Base-by-base conservation (phyloP, 2,113 vertebrate species). In the Tichodroma muraria region DNA sequence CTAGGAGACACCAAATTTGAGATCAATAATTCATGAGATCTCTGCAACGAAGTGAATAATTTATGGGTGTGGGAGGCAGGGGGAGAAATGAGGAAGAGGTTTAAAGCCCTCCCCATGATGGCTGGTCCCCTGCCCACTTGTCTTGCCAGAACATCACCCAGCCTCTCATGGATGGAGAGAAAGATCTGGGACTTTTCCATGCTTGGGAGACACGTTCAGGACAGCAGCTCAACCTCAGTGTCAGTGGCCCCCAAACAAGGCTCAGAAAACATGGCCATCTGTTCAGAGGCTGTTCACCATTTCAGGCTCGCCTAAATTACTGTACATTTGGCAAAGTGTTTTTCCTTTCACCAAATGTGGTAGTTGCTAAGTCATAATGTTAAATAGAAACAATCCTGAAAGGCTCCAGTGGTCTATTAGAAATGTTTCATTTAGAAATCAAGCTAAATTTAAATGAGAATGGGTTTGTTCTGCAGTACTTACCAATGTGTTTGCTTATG, bases 1-100 rank as follows among this genome's bases (percentile, higher is more conserved):
- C 96, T 95, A 95, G 90, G 94, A 95, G 89, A 96, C 90, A 81
- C 45, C 69, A 93, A 95, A 83, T 65, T 70, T 64, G 28, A 77
- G 83, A 90, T 93, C 86, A 88, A 81, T 96, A 92, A 96, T 93
- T 95, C 90, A 90, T 92, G 92, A 90, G 53, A 27, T 71, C 40
- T 80, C 80, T 64, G 66, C 71, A 37, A 84, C 11, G 12, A 69
- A 86, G 61, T 52, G 72, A 90, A 86, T 94, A 90, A 95, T 90
- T 94, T 24, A 72, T 47, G 50, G 66, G 7, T 47, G 54, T 79
- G 15, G 82, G 60, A 77, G 53, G 44, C 21, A 69, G 49, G n/a
- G 57, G 59, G 59, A 69, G 31, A 92, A 89, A 65, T 33, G 23
- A 44, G 53, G 59, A 52, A 90, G 66, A 70, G 20, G 33, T 70